Percentiles rank a stretch among this genome's conserved stretches.
phyloP scores from a whole-genome alignment of 2,113 vertebrate genomes.

The Dromaius novaehollandiae region DNA sequence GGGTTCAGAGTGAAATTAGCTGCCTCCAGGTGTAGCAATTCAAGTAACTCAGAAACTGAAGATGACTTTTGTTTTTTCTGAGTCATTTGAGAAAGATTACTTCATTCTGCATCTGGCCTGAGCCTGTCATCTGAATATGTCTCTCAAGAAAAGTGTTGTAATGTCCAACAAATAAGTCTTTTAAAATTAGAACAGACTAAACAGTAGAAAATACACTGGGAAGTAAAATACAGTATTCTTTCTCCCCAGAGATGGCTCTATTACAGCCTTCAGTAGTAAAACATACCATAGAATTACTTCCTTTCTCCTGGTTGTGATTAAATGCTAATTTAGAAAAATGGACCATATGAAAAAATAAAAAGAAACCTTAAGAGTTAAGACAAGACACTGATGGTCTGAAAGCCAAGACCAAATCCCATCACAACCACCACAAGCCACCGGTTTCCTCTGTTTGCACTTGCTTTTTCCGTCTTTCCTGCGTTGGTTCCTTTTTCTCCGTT shows the following conservation, averaged over 20 bases:
- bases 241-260: not conserved
- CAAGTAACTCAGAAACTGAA: not conserved
- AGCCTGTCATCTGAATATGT: not conserved
- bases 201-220: not conserved
- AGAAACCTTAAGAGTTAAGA: not conserved
- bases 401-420: not conserved
- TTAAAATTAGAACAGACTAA: conserved; percentile 24
- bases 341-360: not conserved
- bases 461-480: not conserved
- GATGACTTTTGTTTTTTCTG: not conserved
- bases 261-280: conserved; percentile 20
- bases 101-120: not conserved
- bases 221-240: not conserved
- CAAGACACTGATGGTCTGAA: not conserved
- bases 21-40: not conserved
- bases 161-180: not conserved
- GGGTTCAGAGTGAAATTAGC: not conserved
- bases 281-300: conserved; percentile 13
- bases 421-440: not conserved
- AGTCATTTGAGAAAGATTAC: not conserved
- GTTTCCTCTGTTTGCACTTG: not conserved
- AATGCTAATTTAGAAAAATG: conserved; percentile 33
- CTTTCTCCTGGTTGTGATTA: conserved; percentile 29
- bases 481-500: not conserved
- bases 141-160: not conserved